Evolutionary conservation across 2,888 invertebrate species (phyloP).

Genomic region (Drosophila putrida): DNA sequence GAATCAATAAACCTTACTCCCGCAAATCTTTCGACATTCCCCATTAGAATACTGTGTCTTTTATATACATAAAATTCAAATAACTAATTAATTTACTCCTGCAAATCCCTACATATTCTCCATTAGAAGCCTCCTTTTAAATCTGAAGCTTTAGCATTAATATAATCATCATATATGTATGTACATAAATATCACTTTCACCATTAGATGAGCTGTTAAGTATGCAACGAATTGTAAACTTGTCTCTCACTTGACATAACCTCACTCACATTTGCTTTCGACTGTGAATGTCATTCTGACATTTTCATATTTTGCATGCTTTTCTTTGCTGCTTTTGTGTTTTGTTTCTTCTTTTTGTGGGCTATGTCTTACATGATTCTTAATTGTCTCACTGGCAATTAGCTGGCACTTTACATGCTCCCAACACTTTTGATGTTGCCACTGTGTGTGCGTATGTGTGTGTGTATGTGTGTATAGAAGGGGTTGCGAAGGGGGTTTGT

Average conservation of each 20-base stretch:
- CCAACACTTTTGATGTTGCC: slow-evolving; percentile 45
- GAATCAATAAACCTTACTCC: too few species aligned
- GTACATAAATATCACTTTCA: neutral
- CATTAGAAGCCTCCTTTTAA: too few species aligned
- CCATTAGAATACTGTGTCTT: too few species aligned
- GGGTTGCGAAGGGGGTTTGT: neutral
- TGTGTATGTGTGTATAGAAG: neutral
- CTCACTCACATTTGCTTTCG: slow-evolving; percentile 14
- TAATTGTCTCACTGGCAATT: slow-evolving; percentile 70
- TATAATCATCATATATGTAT: too few species aligned
- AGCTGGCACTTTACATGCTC: slow-evolving; percentile 57
- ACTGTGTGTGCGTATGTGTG: slow-evolving; percentile 8
- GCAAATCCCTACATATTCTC: too few species aligned
- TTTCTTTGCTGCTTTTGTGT: neutral
- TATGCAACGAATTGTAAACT: slow-evolving; percentile 22
- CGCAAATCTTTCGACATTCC: too few species aligned
- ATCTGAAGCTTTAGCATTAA: too few species aligned
- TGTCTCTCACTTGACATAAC: slow-evolving; percentile 15
- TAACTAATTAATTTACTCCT: too few species aligned
- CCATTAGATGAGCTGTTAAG: slow-evolving; percentile 7
- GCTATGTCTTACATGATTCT: slow-evolving; percentile 20
- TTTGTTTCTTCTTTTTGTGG: neutral
- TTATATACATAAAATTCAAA: too few species aligned
- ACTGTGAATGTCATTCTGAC: neutral
- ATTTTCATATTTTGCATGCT: neutral